phyloP scores from a whole-genome alignment of 2,888 invertebrate genomes.

The Zaprionus lineosus region DNA sequence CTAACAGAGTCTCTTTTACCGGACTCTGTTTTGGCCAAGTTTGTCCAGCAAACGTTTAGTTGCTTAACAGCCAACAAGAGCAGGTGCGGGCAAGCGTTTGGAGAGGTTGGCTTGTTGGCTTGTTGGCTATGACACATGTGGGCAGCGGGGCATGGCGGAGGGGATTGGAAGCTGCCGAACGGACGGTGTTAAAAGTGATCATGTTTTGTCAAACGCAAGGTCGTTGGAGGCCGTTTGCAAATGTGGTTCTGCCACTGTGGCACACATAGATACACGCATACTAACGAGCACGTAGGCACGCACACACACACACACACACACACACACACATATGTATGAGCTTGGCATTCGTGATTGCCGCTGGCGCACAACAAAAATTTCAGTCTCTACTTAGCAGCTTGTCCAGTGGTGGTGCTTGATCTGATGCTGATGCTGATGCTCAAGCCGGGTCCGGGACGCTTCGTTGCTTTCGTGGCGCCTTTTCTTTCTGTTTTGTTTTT shows the following conservation, averaged over 20 bases:
- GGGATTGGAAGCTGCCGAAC: conserved; percentile 29
- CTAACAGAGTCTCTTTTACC: conserved; percentile 24
- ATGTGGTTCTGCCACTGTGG: conserved; percentile 77
- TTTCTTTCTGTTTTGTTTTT: conserved; percentile 32
- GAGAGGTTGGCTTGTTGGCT: conserved; percentile 14
- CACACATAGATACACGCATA: conserved; percentile 57
- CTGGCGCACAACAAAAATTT: conserved; percentile 50
- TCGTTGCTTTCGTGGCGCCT: conserved; percentile 71
- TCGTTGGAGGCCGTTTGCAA: conserved; percentile 82
- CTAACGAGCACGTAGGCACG: neutral
- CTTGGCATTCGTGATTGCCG: conserved; percentile 60
- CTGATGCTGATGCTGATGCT: no score
- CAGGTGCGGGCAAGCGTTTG: no score
- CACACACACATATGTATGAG: conserved; percentile 3
- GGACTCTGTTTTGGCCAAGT: conserved; percentile 58
- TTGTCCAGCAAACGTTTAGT: conserved; percentile 64
- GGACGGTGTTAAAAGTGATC: conserved; percentile 74
- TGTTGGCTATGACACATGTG: no score
- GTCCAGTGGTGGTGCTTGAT: conserved; percentile 28
- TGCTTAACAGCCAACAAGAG: conserved; percentile 48
- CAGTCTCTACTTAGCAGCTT: conserved; percentile 62
- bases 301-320: conserved; percentile 9
- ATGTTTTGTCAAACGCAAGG: conserved; percentile 80
- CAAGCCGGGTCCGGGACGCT: conserved; percentile 57
- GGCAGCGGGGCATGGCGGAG: no score